Evolutionary conservation across 2,888 invertebrate genomes (phyloP).

Genomic region (Colostygia pectinataria): DNA sequence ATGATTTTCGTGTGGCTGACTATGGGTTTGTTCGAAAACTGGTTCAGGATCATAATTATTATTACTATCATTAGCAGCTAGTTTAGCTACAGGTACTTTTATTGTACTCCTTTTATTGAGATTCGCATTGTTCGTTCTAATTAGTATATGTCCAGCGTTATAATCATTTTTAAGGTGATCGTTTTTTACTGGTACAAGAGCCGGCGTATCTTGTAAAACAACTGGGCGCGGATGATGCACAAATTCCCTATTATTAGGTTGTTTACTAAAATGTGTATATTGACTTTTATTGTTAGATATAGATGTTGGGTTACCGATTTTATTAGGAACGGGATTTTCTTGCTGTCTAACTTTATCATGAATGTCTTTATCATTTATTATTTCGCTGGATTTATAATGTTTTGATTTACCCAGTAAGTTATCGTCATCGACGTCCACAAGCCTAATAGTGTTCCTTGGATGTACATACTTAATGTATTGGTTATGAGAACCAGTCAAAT

Average conservation of each 20-base stretch:
- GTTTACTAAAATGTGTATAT: not conserved
- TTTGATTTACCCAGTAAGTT: conserved; percentile 5
- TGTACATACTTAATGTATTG: conserved; percentile 3
- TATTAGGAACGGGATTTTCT: not conserved
- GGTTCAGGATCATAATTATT: not conserved
- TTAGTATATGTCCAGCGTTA: too few species aligned
- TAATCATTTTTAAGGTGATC: too few species aligned
- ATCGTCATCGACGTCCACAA: conserved; percentile 4
- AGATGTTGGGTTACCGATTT: not conserved
- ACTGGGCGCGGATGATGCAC: not conserved
- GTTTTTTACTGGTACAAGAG: not conserved
- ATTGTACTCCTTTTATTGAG: too few species aligned
- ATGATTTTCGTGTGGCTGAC: not conserved
- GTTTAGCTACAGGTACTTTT: not conserved
- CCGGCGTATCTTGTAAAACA: not conserved
- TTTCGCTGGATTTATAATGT: conserved; percentile 9
- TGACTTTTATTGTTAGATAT: not conserved
- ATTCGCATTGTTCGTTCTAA: too few species aligned
- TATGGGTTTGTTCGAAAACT: not conserved
- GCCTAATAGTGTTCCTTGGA: conserved; percentile 7
- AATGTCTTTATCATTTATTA: not conserved
- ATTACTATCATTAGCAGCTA: not conserved
- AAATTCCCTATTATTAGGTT: not conserved
- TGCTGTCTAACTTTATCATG: not conserved
- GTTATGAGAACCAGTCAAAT: not conserved